Evolutionary conservation across 2,797 vertebrate species (phyloP).

Genomic region (Myotis vivesi): DNA sequence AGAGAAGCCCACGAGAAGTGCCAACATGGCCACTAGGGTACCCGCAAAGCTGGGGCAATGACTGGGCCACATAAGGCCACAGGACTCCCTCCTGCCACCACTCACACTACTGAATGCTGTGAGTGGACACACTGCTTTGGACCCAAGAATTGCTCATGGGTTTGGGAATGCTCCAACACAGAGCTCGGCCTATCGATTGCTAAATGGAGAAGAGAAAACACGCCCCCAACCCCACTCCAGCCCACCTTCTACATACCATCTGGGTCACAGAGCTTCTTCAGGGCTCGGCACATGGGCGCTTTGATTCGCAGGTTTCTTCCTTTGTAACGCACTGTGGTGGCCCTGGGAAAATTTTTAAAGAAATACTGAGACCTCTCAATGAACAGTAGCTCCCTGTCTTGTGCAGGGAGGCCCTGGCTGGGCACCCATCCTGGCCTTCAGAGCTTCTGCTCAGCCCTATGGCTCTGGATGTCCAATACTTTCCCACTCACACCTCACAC

Average conservation of each 20-base stretch:
- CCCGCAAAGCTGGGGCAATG: neutral
- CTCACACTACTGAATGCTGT: neutral
- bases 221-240: neutral
- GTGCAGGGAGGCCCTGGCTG: neutral
- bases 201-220: neutral
- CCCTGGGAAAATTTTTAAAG: slow-evolving; percentile 83
- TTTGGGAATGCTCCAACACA: neutral
- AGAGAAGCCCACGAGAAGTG: fast-evolving
- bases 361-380: neutral
- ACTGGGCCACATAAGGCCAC: neutral
- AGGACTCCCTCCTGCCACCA: fast-evolving
- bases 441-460: neutral
- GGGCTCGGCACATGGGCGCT: slow-evolving; percentile 97
- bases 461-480: neutral
- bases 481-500: neutral
- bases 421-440: fast-evolving
- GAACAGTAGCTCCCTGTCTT: neutral
- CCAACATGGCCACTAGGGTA: fast-evolving
- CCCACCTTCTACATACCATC: slow-evolving; percentile 87
- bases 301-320: slow-evolving; percentile 98
- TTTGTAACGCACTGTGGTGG: slow-evolving; percentile 97
- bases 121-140: neutral
- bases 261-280: slow-evolving; percentile 99
- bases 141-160: neutral
- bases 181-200: neutral